Percentiles rank a stretch among this genome's conserved stretches.
Evolutionary conservation across 2,888 invertebrate genomes (phyloP).

Genomic region (Platypus cylindrus): DNA sequence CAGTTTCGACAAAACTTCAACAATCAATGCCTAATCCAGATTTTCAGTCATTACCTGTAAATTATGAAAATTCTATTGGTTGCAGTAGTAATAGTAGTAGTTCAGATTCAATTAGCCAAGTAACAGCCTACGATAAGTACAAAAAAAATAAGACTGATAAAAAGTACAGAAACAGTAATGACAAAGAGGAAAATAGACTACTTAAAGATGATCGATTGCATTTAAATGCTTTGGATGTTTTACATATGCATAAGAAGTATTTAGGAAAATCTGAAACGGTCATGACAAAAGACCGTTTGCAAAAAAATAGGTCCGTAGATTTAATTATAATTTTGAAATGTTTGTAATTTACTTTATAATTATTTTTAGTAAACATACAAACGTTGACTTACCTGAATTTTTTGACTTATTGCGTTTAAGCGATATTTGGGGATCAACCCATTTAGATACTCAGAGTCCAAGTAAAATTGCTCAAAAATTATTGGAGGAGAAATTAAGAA

Average conservation of each 20-base stretch:
- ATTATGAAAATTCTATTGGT: too few species aligned
- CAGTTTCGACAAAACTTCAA: conserved; percentile 11
- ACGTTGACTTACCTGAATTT: too few species aligned
- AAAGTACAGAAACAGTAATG: background rate
- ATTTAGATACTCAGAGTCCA: conserved; percentile 15
- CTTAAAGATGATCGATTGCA: conserved; percentile 13
- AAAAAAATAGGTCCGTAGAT: conserved; percentile 11
- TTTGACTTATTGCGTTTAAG: conserved; percentile 39
- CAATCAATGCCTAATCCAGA: too few species aligned
- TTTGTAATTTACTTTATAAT: background rate
- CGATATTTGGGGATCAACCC: conserved; percentile 45
- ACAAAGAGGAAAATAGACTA: background rate
- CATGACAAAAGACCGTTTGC: conserved; percentile 7
- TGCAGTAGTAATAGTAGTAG: conserved; percentile 22
- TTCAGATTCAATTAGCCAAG: conserved; percentile 25
- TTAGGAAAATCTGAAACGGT: conserved; percentile 8
- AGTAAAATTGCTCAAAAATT: conserved; percentile 36
- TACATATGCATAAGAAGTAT: conserved; percentile 23
- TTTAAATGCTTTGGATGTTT: conserved; percentile 22
- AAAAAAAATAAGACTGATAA: conserved; percentile 8
- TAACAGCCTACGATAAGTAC: conserved; percentile 20
- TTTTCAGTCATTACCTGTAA: too few species aligned
- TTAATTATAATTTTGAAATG: background rate
- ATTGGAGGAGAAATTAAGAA: conserved; percentile 63
- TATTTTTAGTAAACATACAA: too few species aligned